Evolutionary conservation across 2,113 vertebrate species (phyloP).

Genomic region (Neopipo cinnamomea): DNA sequence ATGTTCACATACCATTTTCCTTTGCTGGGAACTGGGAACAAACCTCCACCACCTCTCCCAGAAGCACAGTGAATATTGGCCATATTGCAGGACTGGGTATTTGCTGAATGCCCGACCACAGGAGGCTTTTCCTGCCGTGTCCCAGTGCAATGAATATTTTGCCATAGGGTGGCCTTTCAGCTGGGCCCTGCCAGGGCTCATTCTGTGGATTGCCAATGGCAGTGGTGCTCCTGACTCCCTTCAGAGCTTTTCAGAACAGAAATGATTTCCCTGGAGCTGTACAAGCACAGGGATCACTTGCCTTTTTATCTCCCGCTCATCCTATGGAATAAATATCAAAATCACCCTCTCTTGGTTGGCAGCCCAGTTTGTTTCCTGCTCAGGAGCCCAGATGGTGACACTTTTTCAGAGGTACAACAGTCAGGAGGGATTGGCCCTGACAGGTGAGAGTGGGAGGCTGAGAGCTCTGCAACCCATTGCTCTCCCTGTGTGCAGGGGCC

Average conservation of each 20-base stretch:
- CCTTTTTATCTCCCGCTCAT: background rate
- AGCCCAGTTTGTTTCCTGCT: background rate
- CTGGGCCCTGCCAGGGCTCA: background rate
- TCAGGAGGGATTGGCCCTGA: accelerated
- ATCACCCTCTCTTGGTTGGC: background rate
- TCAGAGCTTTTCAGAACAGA: background rate
- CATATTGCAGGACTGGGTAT: background rate
- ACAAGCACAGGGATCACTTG: background rate
- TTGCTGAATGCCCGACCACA: background rate
- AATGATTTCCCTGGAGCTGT: background rate
- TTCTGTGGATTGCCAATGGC: background rate
- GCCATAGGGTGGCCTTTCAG: background rate
- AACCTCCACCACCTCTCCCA: background rate
- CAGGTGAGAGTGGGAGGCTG: accelerated
- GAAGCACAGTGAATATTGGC: background rate
- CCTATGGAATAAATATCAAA: background rate
- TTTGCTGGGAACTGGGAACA: background rate
- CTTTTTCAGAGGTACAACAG: background rate
- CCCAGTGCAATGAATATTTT: background rate
- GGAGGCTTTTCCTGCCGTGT: background rate
- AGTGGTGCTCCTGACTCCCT: background rate
- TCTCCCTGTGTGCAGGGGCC: accelerated
- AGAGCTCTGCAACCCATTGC: background rate
- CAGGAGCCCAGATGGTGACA: accelerated
- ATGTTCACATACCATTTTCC: accelerated